phyloP scores from a whole-genome alignment of 1,140 invertebrate species.

The Pantala flavescens region DNA sequence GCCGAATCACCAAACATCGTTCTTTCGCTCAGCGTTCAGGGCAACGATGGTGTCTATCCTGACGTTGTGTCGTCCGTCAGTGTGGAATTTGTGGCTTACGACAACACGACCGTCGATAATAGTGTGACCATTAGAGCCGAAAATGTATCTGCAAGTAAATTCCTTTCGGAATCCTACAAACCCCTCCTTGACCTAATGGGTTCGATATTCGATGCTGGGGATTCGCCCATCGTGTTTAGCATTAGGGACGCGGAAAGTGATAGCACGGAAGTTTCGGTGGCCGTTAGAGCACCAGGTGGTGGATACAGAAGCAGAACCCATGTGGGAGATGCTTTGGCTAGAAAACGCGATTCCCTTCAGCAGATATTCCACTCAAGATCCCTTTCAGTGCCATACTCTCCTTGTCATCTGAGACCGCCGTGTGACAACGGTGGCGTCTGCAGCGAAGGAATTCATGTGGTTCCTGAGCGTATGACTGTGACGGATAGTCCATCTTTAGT shows the following conservation, averaged over 20 bases:
- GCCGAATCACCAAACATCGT: slow-evolving; percentile 23
- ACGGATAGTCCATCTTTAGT: slow-evolving; percentile 67
- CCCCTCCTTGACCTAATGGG: slow-evolving; percentile 60
- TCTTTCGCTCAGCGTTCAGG: slow-evolving; percentile 61
- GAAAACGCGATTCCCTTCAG: slow-evolving; percentile 50
- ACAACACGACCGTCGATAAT: slow-evolving; percentile 70
- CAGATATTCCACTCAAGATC: slow-evolving; percentile 47
- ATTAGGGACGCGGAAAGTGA: slow-evolving; percentile 49
- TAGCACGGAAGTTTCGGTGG: slow-evolving; percentile 59
- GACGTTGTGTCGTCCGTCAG: slow-evolving; percentile 75
- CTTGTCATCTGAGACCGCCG: slow-evolving; percentile 48
- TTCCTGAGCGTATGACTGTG: slow-evolving; percentile 51
- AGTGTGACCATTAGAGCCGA: slow-evolving; percentile 63
- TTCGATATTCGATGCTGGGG: slow-evolving; percentile 47
- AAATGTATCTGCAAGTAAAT: slow-evolving; percentile 59
- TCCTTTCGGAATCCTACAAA: slow-evolving; percentile 62
- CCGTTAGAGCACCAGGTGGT: slow-evolving; percentile 32
- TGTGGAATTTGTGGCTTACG: slow-evolving; percentile 68
- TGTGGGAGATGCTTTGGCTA: slow-evolving; percentile 48
- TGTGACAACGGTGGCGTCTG: slow-evolving; percentile 71
- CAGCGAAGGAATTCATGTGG: slow-evolving; percentile 56
- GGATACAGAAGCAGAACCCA: slow-evolving; percentile 49
- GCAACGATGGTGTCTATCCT: slow-evolving; percentile 78
- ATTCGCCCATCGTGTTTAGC: slow-evolving; percentile 58
- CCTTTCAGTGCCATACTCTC: slow-evolving; percentile 55